Conservation (phyloP, 2,113 vertebrate genomes). For the Melanerpes aurifrons region DNA sequence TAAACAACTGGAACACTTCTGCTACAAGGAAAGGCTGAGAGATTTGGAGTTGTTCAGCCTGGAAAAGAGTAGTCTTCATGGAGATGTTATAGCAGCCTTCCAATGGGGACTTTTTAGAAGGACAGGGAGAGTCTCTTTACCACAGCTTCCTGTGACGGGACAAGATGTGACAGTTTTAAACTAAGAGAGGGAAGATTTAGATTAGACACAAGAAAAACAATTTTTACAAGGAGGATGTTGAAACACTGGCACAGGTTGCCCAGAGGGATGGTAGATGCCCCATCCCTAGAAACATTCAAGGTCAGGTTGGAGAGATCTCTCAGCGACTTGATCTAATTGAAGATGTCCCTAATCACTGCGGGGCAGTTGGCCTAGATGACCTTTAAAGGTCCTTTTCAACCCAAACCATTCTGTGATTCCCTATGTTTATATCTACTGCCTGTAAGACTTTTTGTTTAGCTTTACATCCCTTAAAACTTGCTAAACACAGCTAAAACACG, state of each 20-base stretch:
- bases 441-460: rapidly evolving
- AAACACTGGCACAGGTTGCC: neutral
- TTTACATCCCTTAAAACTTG: neutral
- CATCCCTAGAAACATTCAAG: too few species aligned
- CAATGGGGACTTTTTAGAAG: neutral
- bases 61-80: neutral
- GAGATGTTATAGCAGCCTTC: neutral
- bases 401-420: neutral
- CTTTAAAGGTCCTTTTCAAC: neutral
- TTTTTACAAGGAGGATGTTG: neutral
- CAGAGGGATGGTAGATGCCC: neutral
- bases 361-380: too few species aligned
- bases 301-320: rapidly evolving
- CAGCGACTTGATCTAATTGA: too few species aligned
- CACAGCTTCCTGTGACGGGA: rapidly evolving
- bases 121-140: neutral
- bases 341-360: neutral
- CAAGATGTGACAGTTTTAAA: neutral
- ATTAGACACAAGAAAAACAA: too few species aligned
- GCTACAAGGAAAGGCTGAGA: neutral
- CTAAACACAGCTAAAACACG: rapidly evolving
- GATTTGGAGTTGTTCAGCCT: neutral
- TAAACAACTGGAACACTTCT: neutral
- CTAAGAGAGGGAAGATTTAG: neutral
- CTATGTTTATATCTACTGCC: neutral